A percentile compares a stretch with the other conserved stretches of the same genome.
Conservation (phyloP, 2,797 vertebrate species). For the Philypnodon macrostomus region DNA sequence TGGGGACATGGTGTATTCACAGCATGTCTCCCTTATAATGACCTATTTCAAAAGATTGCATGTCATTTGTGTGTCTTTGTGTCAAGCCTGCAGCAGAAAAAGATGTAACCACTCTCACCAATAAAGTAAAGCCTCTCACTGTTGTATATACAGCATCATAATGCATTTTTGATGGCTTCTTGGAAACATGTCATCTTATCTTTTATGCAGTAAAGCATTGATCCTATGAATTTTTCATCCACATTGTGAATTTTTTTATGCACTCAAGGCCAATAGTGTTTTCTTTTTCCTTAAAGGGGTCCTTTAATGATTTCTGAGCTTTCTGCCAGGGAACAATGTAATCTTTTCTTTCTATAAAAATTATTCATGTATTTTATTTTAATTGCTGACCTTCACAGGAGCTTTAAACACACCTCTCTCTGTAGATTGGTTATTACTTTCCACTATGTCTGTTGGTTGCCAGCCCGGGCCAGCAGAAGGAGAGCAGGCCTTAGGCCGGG, state of each 20-base stretch:
- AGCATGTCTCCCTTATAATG: constrained; percentile 71
- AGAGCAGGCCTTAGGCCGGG: no score
- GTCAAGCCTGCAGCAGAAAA: constrained; percentile 25
- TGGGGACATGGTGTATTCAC: constrained; percentile 63
- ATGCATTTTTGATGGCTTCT: constrained; percentile 32
- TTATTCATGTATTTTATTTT: no score
- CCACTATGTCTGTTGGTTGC: no score
- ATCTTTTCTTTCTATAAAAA: no score
- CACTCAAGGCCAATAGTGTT: constrained; percentile 23
- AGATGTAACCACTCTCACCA: constrained; percentile 20
- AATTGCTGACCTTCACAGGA: no score
- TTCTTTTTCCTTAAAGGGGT: no score
- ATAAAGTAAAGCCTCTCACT: constrained; percentile 28
- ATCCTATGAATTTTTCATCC: constrained; percentile 24
- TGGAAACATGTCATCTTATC: constrained; percentile 22
- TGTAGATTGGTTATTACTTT: no score
- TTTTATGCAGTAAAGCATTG: constrained; percentile 7
- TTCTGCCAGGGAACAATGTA: no score
- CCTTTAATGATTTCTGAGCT: no score
- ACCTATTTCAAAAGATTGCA: constrained; percentile 76
- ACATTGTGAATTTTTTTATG: constrained; percentile 10
- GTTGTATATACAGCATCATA: constrained; percentile 12
- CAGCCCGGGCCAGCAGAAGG: no score
- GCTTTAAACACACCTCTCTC: no score
- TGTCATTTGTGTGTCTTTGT: constrained; percentile 51